Percentiles rank a stretch among this genome's conserved stretches.
These are phyloP conservation scores for Pseudopipra pipra DNA, from an alignment of 2,113 vertebrate genomes.

Conservation along the genomic window DNA sequence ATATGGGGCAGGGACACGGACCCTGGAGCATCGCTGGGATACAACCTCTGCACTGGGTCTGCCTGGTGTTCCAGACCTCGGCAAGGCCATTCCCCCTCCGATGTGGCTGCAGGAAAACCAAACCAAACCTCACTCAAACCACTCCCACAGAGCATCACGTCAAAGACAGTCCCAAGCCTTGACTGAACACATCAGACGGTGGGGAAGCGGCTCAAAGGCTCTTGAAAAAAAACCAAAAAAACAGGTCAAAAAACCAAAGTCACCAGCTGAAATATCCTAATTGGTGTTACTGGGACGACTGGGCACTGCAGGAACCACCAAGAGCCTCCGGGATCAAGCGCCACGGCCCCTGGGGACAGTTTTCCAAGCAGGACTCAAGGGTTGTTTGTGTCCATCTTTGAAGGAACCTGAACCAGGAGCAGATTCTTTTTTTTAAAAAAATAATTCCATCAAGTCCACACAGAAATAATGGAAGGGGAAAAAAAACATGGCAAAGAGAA, in stretches of 20 bases:
- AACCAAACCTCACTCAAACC: neutral
- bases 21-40: neutral
- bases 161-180: slow-evolving; percentile 22
- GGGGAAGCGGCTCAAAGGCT: neutral
- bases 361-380: neutral
- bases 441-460: neutral
- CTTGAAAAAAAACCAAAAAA: neutral
- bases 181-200: neutral
- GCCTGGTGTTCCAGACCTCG: rapidly evolving
- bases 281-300: neutral
- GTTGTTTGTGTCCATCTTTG: neutral
- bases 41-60: neutral
- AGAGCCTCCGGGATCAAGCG: neutral
- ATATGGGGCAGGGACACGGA: rapidly evolving
- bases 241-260: neutral
- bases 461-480: neutral
- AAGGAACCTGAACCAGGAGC: neutral
- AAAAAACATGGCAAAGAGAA: neutral
- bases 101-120: slow-evolving; percentile 42
- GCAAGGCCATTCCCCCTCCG: neutral
- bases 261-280: neutral
- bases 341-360: neutral
- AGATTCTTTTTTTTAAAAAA: neutral
- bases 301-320: neutral
- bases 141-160: slow-evolving; percentile 6